Evolutionary conservation across 2,888 invertebrate genomes (phyloP), one percentile per base, ranked within the genome.

Genomic region (Priocnemis perturbator): DNA sequence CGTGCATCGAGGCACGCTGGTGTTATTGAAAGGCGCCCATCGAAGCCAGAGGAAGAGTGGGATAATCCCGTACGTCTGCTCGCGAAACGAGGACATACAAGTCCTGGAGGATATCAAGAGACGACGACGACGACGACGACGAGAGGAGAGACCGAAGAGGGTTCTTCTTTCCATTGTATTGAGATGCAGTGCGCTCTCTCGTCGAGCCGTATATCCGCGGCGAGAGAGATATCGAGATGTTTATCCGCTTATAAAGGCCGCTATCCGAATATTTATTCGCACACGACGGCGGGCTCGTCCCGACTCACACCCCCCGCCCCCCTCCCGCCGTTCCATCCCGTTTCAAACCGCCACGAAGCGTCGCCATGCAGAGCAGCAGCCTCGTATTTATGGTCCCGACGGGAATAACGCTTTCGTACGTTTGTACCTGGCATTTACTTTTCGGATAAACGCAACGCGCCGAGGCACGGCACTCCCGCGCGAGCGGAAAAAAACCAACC

Each of bases 191-290:
- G 60, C 64, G 53, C 61, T 44, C 63, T 37, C 68, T 65, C 23
- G 37, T 62, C 60, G 62, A 62, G 19, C 7, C 57, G 50, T 62
- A 55, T 66, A 64, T 66, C 73, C 68, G 48, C 71, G n/a, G 17
- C 20, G 62, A 44, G 59, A 60, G 76, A 79, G 79, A 81, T 81
- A 83, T 81, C 79, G 78, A 82, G 83, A 82, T 83, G 78, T 83
- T 83, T 81, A 82, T 81, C 81, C 78, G 76, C 70, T 83, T 82
- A 76, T 82, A 81, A 81, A 74, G 69, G 67, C 70, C 69, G 69
- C 76, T 67, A 73, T 80, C 64, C 75, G 82, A 78, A 81, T 80
- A 78, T 81, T 82, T 82, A 81, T 81, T 77, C 72, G 72, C 60
- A 62, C 69, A 60, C 45, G 45, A 59, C 61, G 69, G 67, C 59